Conservation (phyloP, 2,888 invertebrate genomes). For the Xylophagus ater region DNA sequence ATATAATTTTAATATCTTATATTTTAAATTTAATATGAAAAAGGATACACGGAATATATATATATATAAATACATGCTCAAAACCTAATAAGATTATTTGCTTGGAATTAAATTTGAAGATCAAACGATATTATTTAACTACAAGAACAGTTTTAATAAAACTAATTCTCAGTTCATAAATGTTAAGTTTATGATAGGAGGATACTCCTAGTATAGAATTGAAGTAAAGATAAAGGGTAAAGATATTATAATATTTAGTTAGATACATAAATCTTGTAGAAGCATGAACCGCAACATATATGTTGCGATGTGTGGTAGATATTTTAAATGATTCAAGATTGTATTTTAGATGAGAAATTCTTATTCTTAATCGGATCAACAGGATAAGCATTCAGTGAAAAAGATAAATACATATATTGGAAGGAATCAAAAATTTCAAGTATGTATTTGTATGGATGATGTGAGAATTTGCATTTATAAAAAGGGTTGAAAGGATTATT, state of each 20-base stretch:
- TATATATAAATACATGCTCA: too few species aligned
- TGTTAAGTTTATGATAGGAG: too few species aligned
- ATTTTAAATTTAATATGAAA: too few species aligned
- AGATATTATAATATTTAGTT: constrained; percentile 10
- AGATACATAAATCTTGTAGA: constrained; percentile 15
- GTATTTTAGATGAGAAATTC: constrained; percentile 8
- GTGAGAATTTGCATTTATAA: constrained; percentile 18
- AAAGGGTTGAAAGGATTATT: constrained; percentile 17
- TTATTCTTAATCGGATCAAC: constrained; percentile 9
- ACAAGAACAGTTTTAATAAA: constrained; percentile 14
- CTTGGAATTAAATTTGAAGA: constrained; percentile 14
- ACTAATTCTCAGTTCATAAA: constrained; percentile 13
- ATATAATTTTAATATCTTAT: too few species aligned
- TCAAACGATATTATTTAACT: constrained; percentile 15
- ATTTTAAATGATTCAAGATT: too few species aligned
- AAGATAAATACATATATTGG: too few species aligned
- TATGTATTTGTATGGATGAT: constrained; percentile 16
- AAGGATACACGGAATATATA: too few species aligned
- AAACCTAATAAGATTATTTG: constrained; percentile 11
- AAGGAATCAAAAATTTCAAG: constrained; percentile 19
- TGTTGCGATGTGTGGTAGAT: too few species aligned
- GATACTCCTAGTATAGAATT: neutral
- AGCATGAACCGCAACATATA: constrained; percentile 6
- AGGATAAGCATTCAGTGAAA: constrained; percentile 15
- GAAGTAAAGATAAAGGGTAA: neutral